Evolutionary conservation across 2,888 invertebrate species (phyloP).

Genomic region (Sclerodermus sp.): DNA sequence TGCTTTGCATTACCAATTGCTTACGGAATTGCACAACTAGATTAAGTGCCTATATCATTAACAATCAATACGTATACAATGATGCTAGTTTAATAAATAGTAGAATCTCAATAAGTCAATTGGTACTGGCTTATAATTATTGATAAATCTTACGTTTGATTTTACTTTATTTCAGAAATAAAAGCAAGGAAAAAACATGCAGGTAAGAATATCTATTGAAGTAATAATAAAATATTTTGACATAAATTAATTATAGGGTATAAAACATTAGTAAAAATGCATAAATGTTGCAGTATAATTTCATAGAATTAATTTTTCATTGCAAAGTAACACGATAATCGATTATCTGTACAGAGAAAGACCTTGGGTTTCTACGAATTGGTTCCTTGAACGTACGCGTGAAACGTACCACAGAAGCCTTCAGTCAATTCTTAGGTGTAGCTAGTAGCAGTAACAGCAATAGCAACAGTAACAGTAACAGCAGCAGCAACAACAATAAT

Average conservation of each 20-base stretch:
- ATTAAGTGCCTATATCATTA: no score
- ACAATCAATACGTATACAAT: no score
- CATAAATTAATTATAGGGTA: no score
- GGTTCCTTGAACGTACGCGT: slow-evolving; percentile 90
- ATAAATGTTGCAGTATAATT: neutral
- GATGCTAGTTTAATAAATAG: no score
- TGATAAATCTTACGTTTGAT: slow-evolving; percentile 7
- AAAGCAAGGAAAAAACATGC: slow-evolving; percentile 74
- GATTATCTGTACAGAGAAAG: slow-evolving; percentile 74
- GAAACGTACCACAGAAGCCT: slow-evolving; percentile 89
- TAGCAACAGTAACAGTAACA: no score
- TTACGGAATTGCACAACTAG: no score
- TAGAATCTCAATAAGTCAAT: no score
- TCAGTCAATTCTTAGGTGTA: slow-evolving; percentile 86
- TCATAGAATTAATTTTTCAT: neutral
- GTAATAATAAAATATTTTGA: neutral
- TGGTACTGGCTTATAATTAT: no score
- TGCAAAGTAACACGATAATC: slow-evolving; percentile 23
- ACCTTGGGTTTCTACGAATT: slow-evolving; percentile 86
- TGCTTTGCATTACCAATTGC: no score
- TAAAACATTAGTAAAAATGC: neutral
- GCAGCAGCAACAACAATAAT: slow-evolving; percentile 60
- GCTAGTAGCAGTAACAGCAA: slow-evolving; percentile 56
- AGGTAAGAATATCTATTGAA: slow-evolving; percentile 59
- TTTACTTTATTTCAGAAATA: slow-evolving; percentile 66